phyloP scores from a whole-genome alignment of 2,113 vertebrate genomes.

The Oncorhynchus keta region DNA sequence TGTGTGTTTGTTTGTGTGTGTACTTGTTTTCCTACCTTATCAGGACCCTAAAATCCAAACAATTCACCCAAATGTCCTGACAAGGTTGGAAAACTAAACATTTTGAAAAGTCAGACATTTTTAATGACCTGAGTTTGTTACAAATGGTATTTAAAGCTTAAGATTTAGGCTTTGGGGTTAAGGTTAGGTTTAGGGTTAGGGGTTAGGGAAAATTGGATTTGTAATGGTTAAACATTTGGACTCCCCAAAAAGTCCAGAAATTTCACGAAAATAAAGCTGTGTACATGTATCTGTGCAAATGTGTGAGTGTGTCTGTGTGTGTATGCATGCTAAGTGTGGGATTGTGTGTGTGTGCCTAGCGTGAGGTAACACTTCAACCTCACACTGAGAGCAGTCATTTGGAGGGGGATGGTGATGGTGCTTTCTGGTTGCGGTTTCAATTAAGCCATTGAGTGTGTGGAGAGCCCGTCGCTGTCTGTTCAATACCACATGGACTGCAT shows the following conservation, averaged over 20 bases:
- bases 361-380: neutral
- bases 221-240: too few relatives aligned
- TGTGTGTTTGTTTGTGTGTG: conserved; percentile 36
- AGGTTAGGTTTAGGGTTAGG: too few relatives aligned
- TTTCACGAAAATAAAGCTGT: neutral
- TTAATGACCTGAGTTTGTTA: too few relatives aligned
- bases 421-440: conserved; percentile 39
- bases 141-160: too few relatives aligned
- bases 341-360: neutral
- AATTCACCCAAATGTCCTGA: too few relatives aligned
- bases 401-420: conserved; percentile 13
- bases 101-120: too few relatives aligned
- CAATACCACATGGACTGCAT: conserved; percentile 9
- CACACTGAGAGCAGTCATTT: conserved; percentile 16
- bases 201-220: too few relatives aligned
- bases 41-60: too few relatives aligned
- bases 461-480: conserved; percentile 46
- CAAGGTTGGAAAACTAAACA: too few relatives aligned
- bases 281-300: conserved; percentile 33
- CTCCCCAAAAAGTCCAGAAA: too few relatives aligned
- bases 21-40: neutral
- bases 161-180: too few relatives aligned
- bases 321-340: neutral
- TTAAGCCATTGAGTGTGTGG: conserved; percentile 48
- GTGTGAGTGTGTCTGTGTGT: neutral